Evolutionary conservation across 2,888 invertebrate species (phyloP).

Genomic region (Caenorhabditis afra): DNA sequence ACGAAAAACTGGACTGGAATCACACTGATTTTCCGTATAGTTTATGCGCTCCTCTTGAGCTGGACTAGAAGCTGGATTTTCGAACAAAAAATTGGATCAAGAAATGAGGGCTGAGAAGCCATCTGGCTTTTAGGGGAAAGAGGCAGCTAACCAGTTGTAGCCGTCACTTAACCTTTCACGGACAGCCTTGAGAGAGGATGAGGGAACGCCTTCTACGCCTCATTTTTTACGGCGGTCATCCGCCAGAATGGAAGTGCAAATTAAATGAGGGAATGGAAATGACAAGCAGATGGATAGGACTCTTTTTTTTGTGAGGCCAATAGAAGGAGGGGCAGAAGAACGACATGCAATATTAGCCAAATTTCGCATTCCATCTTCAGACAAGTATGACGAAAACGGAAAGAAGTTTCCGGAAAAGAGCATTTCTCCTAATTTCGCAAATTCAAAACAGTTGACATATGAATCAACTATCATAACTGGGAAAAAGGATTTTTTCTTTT

Average conservation of each 20-base stretch:
- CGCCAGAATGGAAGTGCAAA: slow-evolving; percentile 25
- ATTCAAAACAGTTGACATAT: not conserved
- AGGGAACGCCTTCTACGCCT: slow-evolving; percentile 38
- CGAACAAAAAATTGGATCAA: slow-evolving; percentile 27
- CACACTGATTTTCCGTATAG: slow-evolving; percentile 14
- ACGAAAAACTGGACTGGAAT: slow-evolving; percentile 10
- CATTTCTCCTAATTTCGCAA: not conserved
- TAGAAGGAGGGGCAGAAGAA: slow-evolving; percentile 1
- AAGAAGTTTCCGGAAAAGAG: not conserved
- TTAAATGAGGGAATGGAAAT: slow-evolving; percentile 28
- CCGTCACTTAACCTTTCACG: slow-evolving; percentile 51
- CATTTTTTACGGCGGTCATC: slow-evolving; percentile 29
- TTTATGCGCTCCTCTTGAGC: not conserved
- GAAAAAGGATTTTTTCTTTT: too few relatives aligned
- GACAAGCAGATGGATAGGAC: slow-evolving; percentile 1
- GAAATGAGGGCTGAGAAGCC: slow-evolving; percentile 30
- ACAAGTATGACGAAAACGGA: not conserved
- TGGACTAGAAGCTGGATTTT: too few relatives aligned
- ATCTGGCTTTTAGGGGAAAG: slow-evolving; percentile 42
- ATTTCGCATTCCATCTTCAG: not conserved
- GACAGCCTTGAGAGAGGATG: slow-evolving; percentile 47
- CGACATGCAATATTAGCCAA: slow-evolving; percentile 10
- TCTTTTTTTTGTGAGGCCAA: not conserved
- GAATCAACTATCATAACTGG: not conserved
- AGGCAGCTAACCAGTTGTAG: slow-evolving; percentile 35